Conservation (phyloP, 1,140 invertebrate genomes). For the Drosophila rufa region DNA sequence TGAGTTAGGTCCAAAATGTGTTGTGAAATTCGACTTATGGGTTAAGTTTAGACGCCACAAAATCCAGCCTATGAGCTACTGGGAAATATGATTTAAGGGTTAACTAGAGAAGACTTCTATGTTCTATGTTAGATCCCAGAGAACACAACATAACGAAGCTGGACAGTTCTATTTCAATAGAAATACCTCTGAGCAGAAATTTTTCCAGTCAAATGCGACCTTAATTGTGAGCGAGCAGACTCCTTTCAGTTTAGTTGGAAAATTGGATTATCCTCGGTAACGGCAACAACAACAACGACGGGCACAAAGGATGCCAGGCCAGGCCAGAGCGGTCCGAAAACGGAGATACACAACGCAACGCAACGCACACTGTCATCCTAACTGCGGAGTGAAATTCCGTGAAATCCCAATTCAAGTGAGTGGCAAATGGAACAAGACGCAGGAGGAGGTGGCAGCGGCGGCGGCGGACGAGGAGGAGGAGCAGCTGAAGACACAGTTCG, state of each 20-base stretch:
- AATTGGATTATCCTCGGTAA: constrained; percentile 77
- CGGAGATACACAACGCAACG: constrained; percentile 35
- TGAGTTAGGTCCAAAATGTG: constrained; percentile 11
- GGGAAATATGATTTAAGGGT: background rate
- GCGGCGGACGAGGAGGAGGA: constrained; percentile 23
- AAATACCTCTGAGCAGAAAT: constrained; percentile 58
- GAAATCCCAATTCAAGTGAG: constrained; percentile 82
- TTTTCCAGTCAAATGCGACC: constrained; percentile 38
- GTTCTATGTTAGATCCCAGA: background rate
- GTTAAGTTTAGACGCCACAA: background rate
- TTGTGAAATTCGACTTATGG: constrained; percentile 5
- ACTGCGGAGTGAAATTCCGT: constrained; percentile 77
- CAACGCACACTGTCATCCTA: constrained; percentile 69
- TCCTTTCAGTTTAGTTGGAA: constrained; percentile 69
- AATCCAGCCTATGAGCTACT: too few relatives aligned
- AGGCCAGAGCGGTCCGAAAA: constrained; percentile 16
- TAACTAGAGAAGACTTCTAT: too few relatives aligned
- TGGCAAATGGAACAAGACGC: constrained; percentile 47
- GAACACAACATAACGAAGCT: background rate
- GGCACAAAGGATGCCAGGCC: constrained; percentile 36
- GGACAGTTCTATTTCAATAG: constrained; percentile 48
- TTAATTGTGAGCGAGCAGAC: constrained; percentile 23
- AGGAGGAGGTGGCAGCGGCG: constrained; percentile 7
- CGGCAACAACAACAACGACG: background rate
- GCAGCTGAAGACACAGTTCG: constrained; percentile 80